Conservation (phyloP, 2,888 invertebrate genomes). For the Omphaloscelis lunosa region DNA sequence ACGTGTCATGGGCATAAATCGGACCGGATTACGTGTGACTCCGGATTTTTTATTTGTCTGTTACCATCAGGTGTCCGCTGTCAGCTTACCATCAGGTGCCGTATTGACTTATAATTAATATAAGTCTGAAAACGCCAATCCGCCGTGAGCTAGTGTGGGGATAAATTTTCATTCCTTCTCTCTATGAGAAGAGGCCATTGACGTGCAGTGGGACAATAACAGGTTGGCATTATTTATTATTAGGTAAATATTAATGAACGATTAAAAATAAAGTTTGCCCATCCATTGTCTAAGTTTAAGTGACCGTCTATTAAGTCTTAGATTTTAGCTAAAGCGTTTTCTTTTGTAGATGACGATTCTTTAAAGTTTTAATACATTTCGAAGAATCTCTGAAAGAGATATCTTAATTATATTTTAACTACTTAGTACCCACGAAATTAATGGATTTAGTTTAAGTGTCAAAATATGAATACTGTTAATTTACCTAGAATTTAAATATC, state of each 20-base stretch:
- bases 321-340: not conserved
- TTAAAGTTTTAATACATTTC: not conserved
- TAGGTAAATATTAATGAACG: not conserved
- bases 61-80: too few species aligned
- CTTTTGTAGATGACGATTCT: slow-evolving; percentile 8
- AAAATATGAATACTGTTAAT: not conserved
- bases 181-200: not conserved
- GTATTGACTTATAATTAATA: too few species aligned
- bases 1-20: too few species aligned
- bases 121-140: not conserved
- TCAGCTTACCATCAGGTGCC: too few species aligned
- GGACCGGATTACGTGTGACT: too few species aligned
- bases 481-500: not conserved
- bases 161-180: not conserved
- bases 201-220: too few species aligned
- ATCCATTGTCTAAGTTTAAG: slow-evolving; percentile 3
- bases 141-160: not conserved
- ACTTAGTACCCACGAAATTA: too few species aligned
- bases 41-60: too few species aligned
- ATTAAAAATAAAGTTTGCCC: not conserved
- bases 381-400: not conserved
- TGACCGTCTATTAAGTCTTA: not conserved
- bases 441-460: not conserved
- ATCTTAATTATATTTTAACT: not conserved
- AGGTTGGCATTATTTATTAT: not conserved